Base-by-base conservation (phyloP, 2,888 invertebrate species). In the Gari tellinella region DNA sequence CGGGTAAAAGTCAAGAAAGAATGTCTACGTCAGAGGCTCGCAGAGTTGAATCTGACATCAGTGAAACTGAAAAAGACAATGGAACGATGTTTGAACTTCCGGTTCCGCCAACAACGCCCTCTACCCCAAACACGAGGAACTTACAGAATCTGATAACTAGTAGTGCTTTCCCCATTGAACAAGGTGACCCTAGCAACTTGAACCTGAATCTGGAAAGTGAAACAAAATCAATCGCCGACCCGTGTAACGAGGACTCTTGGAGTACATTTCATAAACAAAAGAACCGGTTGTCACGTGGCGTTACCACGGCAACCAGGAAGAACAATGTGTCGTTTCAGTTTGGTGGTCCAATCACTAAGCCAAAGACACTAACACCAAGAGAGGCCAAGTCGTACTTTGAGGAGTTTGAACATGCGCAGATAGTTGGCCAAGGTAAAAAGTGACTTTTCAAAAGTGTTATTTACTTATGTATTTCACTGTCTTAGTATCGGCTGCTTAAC, bases 391-490 rank as follows among this genome's bases (percentile, higher is more conserved):
- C 70, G 4, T 69, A 68, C 10, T 66, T 80, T 25, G 76, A 80
- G 12, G 80, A 81, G 31, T 73, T 78, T n/a, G 60, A 76, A 25
- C 48, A 73, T 41, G 70, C 81, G 8, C 65, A 77, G 49, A 69
- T 84, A 10, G 57, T 80, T 14, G 84, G 84, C 31, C 75, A 74
- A 73, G 83, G 83, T 83, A 82, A 56, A 14, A 12, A 5, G 43
- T 43, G 7, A 17, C 43, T 43, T 43, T 8, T 43, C 15, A 43
- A 43, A 43, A 8, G 12, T n/a, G 4, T 43, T n/a, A 17, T 43
- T 4, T 17, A 19, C 14, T 14, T 43, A 14, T 8, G n/a, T 14
- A 43, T 43, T 4, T 14, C 43, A 14, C 43, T 43, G 31, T 31
- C 4, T 31, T 7, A 7, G 10, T 31, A 31, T 31, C 4, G 10